A percentile compares a stretch with the other conserved stretches of the same genome.
Evolutionary conservation across 2,113 vertebrate species (phyloP).

Genomic region (Fulmarus glacialis): DNA sequence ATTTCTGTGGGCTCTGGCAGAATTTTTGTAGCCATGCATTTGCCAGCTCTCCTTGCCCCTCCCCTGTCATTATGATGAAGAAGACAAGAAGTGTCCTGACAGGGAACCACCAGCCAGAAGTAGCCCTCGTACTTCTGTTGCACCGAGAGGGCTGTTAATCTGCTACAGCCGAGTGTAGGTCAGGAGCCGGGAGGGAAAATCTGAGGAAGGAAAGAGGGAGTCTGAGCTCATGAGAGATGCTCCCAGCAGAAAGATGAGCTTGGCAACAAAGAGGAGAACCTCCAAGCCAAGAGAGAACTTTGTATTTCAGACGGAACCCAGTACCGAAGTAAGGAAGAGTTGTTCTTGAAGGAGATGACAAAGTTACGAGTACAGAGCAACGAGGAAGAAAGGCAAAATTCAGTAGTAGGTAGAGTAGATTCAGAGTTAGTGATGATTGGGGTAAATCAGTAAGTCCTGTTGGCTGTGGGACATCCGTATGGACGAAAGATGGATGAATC

Average conservation of each 20-base stretch:
- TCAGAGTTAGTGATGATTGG: background rate
- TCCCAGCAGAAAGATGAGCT: background rate
- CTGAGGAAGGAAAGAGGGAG: background rate
- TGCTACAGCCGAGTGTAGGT: background rate
- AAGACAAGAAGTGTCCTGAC: background rate
- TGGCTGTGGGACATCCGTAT: accelerated
- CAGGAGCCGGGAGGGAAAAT: background rate
- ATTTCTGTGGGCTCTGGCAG: background rate
- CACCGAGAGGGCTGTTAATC: background rate
- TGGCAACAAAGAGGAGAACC: background rate
- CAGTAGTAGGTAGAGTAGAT: background rate
- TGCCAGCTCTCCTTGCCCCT: background rate
- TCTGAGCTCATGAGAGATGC: background rate
- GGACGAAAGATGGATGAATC: background rate
- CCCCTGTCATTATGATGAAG: background rate
- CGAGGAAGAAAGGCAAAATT: background rate
- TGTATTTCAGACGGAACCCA: background rate
- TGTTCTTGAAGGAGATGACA: background rate
- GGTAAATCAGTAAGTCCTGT: background rate
- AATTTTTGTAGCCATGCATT: background rate
- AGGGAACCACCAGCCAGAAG: background rate
- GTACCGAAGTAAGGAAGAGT: background rate
- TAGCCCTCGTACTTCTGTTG: background rate
- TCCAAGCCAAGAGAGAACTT: background rate
- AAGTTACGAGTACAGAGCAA: background rate